phyloP scores from a whole-genome alignment of 2,797 vertebrate genomes.

The Tokudaia tokunoshimensis region DNA sequence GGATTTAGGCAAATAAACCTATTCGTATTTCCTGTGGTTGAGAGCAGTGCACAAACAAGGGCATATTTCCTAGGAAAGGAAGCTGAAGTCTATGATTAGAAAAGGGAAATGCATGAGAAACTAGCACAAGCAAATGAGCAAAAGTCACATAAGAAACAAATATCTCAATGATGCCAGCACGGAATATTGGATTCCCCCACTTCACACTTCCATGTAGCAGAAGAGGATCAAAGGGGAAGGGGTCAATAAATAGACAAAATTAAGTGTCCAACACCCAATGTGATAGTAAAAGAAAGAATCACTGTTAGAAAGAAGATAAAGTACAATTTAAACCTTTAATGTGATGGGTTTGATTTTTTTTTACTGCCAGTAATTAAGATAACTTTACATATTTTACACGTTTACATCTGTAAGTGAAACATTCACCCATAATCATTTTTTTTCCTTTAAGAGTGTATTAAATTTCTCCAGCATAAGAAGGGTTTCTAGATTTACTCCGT shows the following conservation, averaged over 20 bases:
- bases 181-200: neutral
- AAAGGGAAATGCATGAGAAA: neutral
- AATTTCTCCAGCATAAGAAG: neutral
- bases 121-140: neutral
- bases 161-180: neutral
- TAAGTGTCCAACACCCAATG: neutral
- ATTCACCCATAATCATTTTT: neutral
- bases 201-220: neutral
- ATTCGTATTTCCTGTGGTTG: slow-evolving; percentile 4
- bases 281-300: slow-evolving; percentile 7
- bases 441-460: neutral
- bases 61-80: neutral
- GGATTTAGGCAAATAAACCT: neutral
- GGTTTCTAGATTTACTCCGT: neutral
- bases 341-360: neutral
- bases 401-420: neutral
- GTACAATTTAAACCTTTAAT: neutral
- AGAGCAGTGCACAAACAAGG: neutral
- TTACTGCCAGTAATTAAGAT: neutral
- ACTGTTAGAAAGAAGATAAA: neutral
- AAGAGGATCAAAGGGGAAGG: neutral
- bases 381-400: neutral
- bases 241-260: neutral
- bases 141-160: neutral
- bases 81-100: neutral